phyloP scores from a whole-genome alignment of 2,888 invertebrate genomes.

The Protodeltote pygarga region DNA sequence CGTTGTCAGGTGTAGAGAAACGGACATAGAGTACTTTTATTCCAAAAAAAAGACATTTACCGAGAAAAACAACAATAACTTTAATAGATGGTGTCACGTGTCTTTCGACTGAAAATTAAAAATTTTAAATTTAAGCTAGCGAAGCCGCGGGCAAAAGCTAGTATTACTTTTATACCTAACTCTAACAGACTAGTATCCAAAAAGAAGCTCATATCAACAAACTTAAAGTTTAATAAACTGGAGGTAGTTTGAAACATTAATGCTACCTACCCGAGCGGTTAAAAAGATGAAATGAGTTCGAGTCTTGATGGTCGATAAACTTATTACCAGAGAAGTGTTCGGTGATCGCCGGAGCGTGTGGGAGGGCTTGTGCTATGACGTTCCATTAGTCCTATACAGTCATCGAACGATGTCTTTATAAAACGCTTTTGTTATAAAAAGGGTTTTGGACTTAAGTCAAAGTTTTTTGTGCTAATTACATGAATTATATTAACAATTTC shows the following conservation, averaged over 20 bases:
- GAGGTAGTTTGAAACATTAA: constrained; percentile 43
- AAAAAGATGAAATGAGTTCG: constrained; percentile 56
- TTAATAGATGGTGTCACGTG: no score
- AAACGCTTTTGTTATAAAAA: constrained; percentile 47
- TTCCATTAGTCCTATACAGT: constrained; percentile 63
- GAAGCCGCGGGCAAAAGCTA: no score
- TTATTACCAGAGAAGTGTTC: constrained; percentile 72
- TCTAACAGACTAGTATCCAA: not conserved
- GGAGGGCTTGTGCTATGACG: constrained; percentile 70
- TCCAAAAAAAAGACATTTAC: no score
- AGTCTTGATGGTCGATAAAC: constrained; percentile 68
- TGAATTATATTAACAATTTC: no score
- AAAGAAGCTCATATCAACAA: constrained; percentile 21
- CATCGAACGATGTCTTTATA: constrained; percentile 37
- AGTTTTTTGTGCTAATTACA: no score
- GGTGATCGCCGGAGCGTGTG: constrained; percentile 65
- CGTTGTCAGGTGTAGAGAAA: no score
- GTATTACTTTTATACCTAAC: no score
- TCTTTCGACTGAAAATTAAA: no score
- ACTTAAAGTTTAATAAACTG: constrained; percentile 35
- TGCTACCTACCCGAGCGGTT: constrained; percentile 48
- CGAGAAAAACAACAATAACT: no score
- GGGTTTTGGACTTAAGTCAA: constrained; percentile 34
- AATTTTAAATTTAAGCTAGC: no score
- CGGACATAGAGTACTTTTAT: no score